Base-by-base conservation (phyloP, 2,113 vertebrate species). In the Coptodon rendalli region DNA sequence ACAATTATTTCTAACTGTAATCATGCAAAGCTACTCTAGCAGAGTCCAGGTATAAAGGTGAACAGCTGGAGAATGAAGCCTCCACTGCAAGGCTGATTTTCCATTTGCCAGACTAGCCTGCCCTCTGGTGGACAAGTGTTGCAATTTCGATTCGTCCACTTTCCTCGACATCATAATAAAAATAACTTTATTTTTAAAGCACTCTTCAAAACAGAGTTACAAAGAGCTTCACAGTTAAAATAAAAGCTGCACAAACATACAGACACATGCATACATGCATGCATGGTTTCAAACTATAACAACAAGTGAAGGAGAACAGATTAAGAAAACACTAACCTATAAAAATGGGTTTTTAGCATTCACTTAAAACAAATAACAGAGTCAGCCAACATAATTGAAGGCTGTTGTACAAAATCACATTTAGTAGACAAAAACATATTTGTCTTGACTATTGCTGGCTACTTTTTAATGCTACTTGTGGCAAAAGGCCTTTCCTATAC, bases 81-180 rank as follows among this genome's bases (percentile, higher is more conserved):
- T 3, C 9, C 16, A 19, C 24, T 78, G 9, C 43, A 50, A 19
- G 71, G 40, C 43, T 48, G 68, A 14, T 76, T 76, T 76, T 11
- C 3, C 71, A 50, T 76, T 76, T 50, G 24, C 45, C 45, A 78
- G 10, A 52, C 73, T 29, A 81, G 34, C 5, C 90, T 88, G 88
- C 88, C 83, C 50, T 52, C 91, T 91, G 48, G 13, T 90, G 92
- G 91, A 45, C 54, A 81, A 7, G 66, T 6, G 1, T 34, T 68
- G 48, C 7, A 43, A 10, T 54, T 80, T n/a, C 0, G 16, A 29
- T 29, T 76, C 2, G 7, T 31, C 16, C 6, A 76, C 40, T 48
- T 76, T 29, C 14, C 14, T 34, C 0, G 4, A 45, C 9, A 45
- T 17, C 17, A 66, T 38, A 38, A 66, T 66, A 19, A 10, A 34